Evolutionary conservation across 2,113 vertebrate species (phyloP), one percentile per base, ranked within the genome.

Genomic region (Callocephalon fimbriatum): DNA sequence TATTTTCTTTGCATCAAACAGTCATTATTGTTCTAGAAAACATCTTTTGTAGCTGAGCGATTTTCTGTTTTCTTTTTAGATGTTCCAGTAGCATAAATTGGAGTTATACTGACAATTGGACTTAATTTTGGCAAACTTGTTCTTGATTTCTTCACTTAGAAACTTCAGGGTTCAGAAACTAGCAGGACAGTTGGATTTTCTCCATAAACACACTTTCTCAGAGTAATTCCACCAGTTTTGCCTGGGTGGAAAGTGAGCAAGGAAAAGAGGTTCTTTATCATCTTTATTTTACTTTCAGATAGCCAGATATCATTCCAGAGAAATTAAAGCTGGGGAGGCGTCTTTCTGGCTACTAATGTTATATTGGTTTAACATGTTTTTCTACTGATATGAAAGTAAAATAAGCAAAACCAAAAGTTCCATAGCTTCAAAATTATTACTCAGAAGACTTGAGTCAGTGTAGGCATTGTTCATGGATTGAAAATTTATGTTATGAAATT

Each of bases 171-270:
- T 35, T 71, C 35, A 58, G 37, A 80, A 87, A 74, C 17, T 68
- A 37, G 2, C 10, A 50, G 31, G 9, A 27, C 4, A 72, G 19
- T 38, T 78, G 42, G 10, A 38, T 68, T 75, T 79, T 37, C n/a
- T 47, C 7, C 63, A 17, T 31, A 65, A 1, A 0, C 5, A 58
- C 7, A 4, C 1, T 58, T 91, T 72, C 29, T 86, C 45, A 40
- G 6, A 67, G 12, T 44, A 15, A 53, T 2, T 70, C 45, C 19
- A 42, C 9, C 4, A 13, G 3, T 66, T 84, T 87, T 81, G 7
- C 26, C 37, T 54, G 21, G 2, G 7, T 66, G 10, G 35, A 86
- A 66, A 58, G 5, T 47, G 4, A 51, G 10, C 32, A 65, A 75
- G 6, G 14, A 40, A 88, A 78, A 51, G 22, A 81, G 2, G 2